A percentile compares a stretch with the other conserved stretches of the same genome.
phyloP scores from a whole-genome alignment of 2,113 vertebrate genomes.

The Tinamus guttatus region DNA sequence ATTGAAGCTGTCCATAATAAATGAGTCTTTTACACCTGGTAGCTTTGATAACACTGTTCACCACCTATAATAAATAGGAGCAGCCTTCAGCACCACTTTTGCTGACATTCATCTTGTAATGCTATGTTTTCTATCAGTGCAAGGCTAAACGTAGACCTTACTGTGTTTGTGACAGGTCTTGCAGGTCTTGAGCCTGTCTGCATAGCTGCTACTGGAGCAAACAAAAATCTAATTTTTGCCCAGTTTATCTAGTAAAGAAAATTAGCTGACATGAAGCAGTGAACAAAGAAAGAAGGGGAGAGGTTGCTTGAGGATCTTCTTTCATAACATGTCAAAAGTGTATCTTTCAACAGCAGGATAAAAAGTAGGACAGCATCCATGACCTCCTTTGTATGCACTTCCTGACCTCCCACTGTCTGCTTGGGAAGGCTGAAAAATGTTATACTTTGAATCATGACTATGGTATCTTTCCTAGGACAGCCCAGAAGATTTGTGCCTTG shows the following conservation, averaged over 20 bases:
- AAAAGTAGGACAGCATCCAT: neutral
- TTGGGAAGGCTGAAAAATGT: neutral
- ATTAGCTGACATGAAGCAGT: neutral
- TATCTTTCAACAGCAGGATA: neutral
- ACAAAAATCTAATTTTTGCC: neutral
- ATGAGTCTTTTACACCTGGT: neutral
- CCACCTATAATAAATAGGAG: neutral
- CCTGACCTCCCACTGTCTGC: neutral
- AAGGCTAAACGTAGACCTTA: slow-evolving; percentile 9
- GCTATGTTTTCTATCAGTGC: neutral
- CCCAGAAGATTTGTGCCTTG: neutral
- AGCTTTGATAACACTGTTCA: neutral
- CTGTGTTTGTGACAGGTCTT: neutral
- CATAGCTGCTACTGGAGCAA: neutral
- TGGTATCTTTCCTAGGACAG: neutral
- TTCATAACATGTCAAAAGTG: neutral
- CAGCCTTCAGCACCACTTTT: neutral
- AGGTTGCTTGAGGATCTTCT: neutral
- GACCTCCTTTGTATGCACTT: neutral
- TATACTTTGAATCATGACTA: neutral
- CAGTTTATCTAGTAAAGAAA: neutral
- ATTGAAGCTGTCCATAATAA: neutral
- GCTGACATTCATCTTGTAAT: neutral
- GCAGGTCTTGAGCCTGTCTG: neutral
- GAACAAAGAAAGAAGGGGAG: neutral